Conservation (phyloP, 1,140 invertebrate species). For the Zaprionus camerounensis region DNA sequence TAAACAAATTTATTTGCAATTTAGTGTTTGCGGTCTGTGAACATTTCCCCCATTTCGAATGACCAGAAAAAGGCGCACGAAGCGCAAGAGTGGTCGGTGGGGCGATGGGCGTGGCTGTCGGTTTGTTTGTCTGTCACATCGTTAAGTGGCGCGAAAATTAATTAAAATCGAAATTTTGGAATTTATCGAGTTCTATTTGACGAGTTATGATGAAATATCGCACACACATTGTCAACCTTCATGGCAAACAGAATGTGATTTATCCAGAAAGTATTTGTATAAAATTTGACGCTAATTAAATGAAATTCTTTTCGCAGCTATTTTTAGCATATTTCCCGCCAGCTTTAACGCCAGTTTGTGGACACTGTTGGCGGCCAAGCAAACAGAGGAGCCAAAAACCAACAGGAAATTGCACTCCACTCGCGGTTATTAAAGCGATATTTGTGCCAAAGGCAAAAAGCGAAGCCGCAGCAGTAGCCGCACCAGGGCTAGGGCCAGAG, state of each 20-base stretch:
- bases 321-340: conserved; percentile 3
- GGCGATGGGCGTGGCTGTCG: conserved; percentile 34
- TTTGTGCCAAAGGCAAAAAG: conserved; percentile 63
- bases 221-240: background rate
- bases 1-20: conserved; percentile 82
- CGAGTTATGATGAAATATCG: conserved; percentile 10
- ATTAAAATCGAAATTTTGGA: conserved; percentile 66
- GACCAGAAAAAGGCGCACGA: background rate
- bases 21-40: conserved; percentile 75
- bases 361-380: conserved; percentile 34
- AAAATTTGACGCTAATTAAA: conserved; percentile 8
- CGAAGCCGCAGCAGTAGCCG: conserved; percentile 9
- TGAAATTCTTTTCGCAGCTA: background rate
- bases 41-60: conserved; percentile 47
- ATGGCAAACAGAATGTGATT: background rate
- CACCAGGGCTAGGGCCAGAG: background rate
- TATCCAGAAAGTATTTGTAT: background rate
- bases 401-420: conserved; percentile 59
- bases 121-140: background rate
- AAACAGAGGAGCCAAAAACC: conserved; percentile 66
- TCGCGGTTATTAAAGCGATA: conserved; percentile 73
- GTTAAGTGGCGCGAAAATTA: conserved; percentile 80
- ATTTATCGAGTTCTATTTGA: conserved; percentile 69
- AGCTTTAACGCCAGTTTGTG: conserved; percentile 29
- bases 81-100: background rate